These are phyloP conservation scores for Petroica traversi DNA, from an alignment of 2,113 vertebrate species.

Conservation along the genomic window DNA sequence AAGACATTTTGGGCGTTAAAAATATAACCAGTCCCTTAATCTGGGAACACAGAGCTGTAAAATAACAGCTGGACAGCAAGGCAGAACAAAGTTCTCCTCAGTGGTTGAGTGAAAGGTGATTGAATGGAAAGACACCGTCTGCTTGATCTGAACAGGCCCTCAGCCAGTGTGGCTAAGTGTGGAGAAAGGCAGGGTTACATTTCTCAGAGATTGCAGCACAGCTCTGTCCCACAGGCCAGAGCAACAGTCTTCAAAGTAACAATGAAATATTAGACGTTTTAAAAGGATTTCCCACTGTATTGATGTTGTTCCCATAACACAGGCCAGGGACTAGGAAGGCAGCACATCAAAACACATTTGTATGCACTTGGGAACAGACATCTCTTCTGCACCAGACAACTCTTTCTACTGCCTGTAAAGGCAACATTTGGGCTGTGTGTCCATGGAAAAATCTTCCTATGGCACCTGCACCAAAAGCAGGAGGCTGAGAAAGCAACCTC, in stretches of 20 bases:
- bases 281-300: slow-evolving; percentile 53
- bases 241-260: slow-evolving; percentile 42
- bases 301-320: slow-evolving; percentile 45
- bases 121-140: neutral
- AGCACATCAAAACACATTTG: slow-evolving; percentile 56
- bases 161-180: neutral
- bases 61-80: slow-evolving; percentile 50
- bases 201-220: slow-evolving; percentile 25
- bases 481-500: neutral
- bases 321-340: slow-evolving; percentile 58
- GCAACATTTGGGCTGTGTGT: neutral
- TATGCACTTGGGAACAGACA: neutral
- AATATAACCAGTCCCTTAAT: neutral
- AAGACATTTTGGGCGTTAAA: slow-evolving; percentile 54
- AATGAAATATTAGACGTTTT: slow-evolving; percentile 59
- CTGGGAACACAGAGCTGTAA: neutral
- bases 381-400: neutral
- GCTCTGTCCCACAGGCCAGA: neutral
- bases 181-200: neutral
- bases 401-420: neutral
- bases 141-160: slow-evolving; percentile 20
- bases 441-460: neutral
- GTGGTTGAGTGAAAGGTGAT: neutral
- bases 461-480: neutral
- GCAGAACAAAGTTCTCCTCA: neutral